Evolutionary conservation across 1,140 invertebrate genomes (phyloP).

Genomic region (Drosophila obscura): DNA sequence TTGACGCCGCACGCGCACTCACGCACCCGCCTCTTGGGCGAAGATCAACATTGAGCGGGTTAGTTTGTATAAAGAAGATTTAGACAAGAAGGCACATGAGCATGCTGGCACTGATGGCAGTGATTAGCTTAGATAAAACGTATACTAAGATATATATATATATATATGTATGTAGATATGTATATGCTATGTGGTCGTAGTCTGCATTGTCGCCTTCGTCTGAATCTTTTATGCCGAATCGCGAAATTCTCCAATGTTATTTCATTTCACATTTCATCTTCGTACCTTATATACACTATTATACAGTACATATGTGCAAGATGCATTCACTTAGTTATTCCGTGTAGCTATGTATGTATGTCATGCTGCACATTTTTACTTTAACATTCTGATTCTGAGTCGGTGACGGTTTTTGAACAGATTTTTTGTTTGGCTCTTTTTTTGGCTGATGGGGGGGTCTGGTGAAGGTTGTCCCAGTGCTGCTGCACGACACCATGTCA

Average conservation of each 20-base stretch:
- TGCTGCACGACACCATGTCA: conserved; percentile 17
- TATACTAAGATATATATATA: not conserved
- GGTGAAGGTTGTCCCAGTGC: conserved; percentile 40
- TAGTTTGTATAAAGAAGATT: not conserved
- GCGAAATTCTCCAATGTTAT: conserved; percentile 40
- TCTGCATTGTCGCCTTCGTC: conserved; percentile 2
- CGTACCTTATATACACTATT: not conserved
- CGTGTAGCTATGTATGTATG: no score
- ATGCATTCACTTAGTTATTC: conserved; percentile 37
- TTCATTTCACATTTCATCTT: conserved; percentile 33
- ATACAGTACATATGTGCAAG: not conserved
- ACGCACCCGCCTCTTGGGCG: conserved; percentile 22
- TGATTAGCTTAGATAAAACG: conserved; percentile 40
- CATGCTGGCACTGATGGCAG: conserved; percentile 21
- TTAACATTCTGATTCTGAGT: conserved; percentile 31
- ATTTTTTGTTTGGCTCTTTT: conserved; percentile 36
- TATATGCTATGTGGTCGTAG: no score
- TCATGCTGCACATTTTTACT: conserved; percentile 41
- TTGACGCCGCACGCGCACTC: conserved; percentile 45
- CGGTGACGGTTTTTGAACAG: not conserved
- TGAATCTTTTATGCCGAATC: conserved; percentile 45
- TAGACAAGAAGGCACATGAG: conserved; percentile 15
- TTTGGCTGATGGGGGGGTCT: conserved; percentile 21
- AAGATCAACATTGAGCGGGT: conserved; percentile 21
- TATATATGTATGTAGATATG: no score